Conservation (phyloP, 2,113 vertebrate genomes). For the Sitta europaea region DNA sequence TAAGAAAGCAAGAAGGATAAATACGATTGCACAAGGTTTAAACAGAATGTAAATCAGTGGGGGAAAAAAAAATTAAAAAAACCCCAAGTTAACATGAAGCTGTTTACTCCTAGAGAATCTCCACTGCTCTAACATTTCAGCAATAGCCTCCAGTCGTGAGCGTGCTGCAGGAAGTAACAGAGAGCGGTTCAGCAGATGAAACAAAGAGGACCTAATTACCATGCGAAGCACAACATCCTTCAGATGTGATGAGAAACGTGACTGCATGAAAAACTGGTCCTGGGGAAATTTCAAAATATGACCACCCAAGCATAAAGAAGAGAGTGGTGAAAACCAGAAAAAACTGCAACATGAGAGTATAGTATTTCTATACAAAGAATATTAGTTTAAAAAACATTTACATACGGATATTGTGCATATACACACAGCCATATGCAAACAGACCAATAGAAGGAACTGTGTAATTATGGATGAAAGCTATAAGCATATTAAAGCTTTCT, state of each 20-base stretch:
- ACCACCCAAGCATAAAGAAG: constrained; percentile 80
- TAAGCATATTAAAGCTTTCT: not conserved
- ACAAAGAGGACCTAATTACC: constrained; percentile 86
- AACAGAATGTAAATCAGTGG: constrained; percentile 48
- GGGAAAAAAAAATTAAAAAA: not conserved
- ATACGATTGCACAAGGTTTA: constrained; percentile 45
- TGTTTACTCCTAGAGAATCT: constrained; percentile 56
- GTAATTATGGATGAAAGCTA: not conserved
- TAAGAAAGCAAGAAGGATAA: constrained; percentile 30
- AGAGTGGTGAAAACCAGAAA: constrained; percentile 51
- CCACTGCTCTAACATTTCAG: constrained; percentile 30
- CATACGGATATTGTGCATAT: not conserved
- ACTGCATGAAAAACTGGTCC: constrained; percentile 76
- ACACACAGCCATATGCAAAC: not conserved
- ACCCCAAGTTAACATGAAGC: not conserved
- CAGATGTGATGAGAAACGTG: constrained; percentile 84
- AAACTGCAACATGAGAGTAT: constrained; percentile 10
- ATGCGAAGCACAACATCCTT: constrained; percentile 83
- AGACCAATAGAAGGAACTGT: not conserved
- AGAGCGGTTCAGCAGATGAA: constrained; percentile 71
- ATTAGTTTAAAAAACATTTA: constrained; percentile 32
- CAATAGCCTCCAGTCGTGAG: constrained; percentile 58
- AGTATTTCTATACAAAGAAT: constrained; percentile 23
- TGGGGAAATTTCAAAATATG: constrained; percentile 82
- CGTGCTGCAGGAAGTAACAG: constrained; percentile 61